Evolutionary conservation across 2,797 vertebrate species (phyloP), one percentile per base, ranked within the genome.

Genomic region (Enteromius trimaculatus): DNA sequence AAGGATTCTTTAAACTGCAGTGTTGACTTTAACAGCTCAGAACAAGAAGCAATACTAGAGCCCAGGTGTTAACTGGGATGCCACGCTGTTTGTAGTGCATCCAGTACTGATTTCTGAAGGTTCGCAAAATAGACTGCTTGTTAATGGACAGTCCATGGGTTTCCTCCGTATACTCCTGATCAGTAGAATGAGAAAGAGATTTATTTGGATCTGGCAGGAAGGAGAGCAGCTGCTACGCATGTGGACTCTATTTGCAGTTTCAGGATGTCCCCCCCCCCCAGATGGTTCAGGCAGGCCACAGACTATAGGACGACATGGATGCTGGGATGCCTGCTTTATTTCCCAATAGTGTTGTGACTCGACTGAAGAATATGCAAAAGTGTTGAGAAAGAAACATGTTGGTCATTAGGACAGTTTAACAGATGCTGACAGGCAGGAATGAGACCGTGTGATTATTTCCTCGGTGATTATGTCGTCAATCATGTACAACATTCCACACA

Each of bases 81-180:
- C 55, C 68, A 69, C 60, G 53, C 74, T 77, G 19, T 23, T 10
- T 17, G 81, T 77, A 77, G 37, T 79, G 84, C 88, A 90, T 87
- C 88, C 86, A 84, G 87, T 13, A 3, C 86, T 90, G 84, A 88
- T 92, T 93, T 93, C 91, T 92, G 91, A 89, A 89, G 90, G 92
- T 93, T 90, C 89, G 89, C 91, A 88, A 86, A 83, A 87, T 90
- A 89, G 79, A 90, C 91, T 88, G 89, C 84, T 80, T 75, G 83
- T 85, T 86, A 86, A 79, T 87, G 88, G 90, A 88, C 89, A 90
- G 87, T 92, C 88, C 88, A 90, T 86, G 89, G 85, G 85, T 90
- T 91, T 88, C 88, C 80, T 89, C 87, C 88, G 86, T 82, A 86
- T 88, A 66, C 80, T 11, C 21, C 53, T 64, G 39, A 70, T 31